Percentiles rank a stretch among this genome's conserved stretches.
Conservation (phyloP, 30 jellyfish, hydroid and myxozoan species). For the Hydractinia echinata region DNA sequence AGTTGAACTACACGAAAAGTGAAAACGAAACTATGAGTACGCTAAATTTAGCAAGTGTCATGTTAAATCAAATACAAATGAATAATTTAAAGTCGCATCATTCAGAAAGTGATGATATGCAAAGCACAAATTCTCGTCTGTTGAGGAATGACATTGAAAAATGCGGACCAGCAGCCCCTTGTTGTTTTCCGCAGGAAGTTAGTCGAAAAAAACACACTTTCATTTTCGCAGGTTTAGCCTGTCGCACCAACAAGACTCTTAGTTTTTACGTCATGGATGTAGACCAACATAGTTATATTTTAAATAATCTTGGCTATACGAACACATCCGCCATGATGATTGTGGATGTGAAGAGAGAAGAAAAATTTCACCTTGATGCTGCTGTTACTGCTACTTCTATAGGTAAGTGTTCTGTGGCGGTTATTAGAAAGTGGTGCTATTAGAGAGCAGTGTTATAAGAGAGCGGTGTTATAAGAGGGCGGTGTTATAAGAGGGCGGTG, state of each 20-base stretch:
- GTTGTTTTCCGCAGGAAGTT: constrained; percentile 15
- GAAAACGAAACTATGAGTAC: no score
- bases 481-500: no score
- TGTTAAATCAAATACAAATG: no score
- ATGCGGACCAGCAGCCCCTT: constrained; percentile 42
- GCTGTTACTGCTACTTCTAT: background rate
- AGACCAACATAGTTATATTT: constrained; percentile 40
- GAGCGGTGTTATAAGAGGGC: no score
- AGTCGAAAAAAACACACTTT: background rate
- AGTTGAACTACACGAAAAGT: no score
- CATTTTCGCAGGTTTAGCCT: constrained; percentile 57
- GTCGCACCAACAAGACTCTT: constrained; percentile 71
- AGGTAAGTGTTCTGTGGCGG: background rate
- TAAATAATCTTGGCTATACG: constrained; percentile 35
- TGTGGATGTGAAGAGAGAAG: constrained; percentile 9
- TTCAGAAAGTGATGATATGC: no score
- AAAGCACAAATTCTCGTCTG: no score
- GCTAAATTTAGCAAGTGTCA: no score
- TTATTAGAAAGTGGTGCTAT: no score
- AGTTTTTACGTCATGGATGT: constrained; percentile 49
- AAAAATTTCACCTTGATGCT: constrained; percentile 1
- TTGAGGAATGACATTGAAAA: background rate
- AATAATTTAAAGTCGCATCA: no score
- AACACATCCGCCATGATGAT: constrained; percentile 15
- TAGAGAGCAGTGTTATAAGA: no score